Evolutionary conservation across 2,113 vertebrate genomes (phyloP).

Genomic region (Phalacrocorax carbo): DNA sequence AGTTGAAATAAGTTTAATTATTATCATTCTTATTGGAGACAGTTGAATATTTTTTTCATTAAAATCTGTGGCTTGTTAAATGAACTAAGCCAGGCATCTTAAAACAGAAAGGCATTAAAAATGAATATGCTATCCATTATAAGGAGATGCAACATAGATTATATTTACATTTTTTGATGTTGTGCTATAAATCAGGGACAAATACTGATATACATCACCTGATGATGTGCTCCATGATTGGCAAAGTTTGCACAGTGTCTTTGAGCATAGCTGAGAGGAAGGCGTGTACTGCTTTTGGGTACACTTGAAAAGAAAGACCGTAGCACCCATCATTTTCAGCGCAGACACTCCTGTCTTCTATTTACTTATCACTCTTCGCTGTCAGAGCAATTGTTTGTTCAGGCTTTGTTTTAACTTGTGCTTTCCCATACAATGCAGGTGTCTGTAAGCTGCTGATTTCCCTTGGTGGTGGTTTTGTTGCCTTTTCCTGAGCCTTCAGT

Average conservation of each 20-base stretch:
- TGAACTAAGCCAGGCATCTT: slow-evolving; percentile 3
- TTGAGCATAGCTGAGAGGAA: not conserved
- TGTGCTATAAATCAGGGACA: not conserved
- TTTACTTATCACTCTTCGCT: not conserved
- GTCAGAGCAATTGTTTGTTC: not conserved
- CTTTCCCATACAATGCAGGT: not conserved
- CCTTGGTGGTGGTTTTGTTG: not conserved
- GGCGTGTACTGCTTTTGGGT: accelerated
- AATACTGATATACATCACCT: not conserved
- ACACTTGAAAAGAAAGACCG: not conserved
- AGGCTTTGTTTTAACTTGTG: not conserved
- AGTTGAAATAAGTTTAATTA: slow-evolving; percentile 62
- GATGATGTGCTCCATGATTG: not conserved
- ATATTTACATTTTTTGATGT: not conserved
- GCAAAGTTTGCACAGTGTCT: not conserved
- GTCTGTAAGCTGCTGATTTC: not conserved
- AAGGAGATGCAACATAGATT: not conserved
- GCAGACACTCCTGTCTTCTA: not conserved
- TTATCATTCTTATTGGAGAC: not conserved
- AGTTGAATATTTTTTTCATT: slow-evolving; percentile 30
- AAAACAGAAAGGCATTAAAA: slow-evolving; percentile 10
- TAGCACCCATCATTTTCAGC: not conserved
- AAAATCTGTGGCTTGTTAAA: slow-evolving; percentile 39
- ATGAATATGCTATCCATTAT: not conserved
- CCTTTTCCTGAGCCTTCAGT: not conserved